Evolutionary conservation across 2,113 vertebrate genomes (phyloP).

Genomic region (Tychaedon coryphoeus): DNA sequence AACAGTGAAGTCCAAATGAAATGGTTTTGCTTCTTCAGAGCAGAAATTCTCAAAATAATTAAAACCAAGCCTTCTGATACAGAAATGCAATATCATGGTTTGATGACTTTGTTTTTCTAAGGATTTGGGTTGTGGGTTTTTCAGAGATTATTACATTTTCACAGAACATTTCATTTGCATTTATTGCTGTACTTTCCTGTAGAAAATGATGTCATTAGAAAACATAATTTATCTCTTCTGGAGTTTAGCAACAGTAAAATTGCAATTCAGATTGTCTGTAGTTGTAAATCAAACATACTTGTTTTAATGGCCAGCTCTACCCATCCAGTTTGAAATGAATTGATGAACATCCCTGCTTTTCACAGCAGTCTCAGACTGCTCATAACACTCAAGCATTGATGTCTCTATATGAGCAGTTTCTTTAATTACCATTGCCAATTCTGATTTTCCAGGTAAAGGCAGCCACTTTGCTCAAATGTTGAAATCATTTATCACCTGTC

Average conservation of each 20-base stretch:
- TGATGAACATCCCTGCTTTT: background rate
- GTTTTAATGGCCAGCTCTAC: background rate
- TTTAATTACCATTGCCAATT: slow-evolving; percentile 27
- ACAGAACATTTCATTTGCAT: background rate
- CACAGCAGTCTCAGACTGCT: background rate
- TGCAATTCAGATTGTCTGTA: background rate
- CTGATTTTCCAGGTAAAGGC: slow-evolving; percentile 40
- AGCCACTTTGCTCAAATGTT: background rate
- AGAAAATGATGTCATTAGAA: background rate
- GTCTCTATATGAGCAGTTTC: background rate
- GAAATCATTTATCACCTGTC: slow-evolving; percentile 1
- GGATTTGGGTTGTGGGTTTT: background rate
- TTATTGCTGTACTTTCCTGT: background rate
- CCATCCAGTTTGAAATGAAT: background rate
- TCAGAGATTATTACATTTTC: background rate
- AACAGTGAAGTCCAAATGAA: background rate
- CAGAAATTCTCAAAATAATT: background rate
- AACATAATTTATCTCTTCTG: background rate
- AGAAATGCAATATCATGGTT: background rate
- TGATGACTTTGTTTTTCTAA: background rate
- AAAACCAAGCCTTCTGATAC: background rate
- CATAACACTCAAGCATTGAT: background rate
- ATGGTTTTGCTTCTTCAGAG: background rate
- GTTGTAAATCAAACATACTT: background rate
- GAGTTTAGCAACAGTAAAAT: background rate